A percentile compares a stretch with the other conserved stretches of the same genome.
phyloP scores from a whole-genome alignment of 2,113 vertebrate species.

The Actenoides hombroni region DNA sequence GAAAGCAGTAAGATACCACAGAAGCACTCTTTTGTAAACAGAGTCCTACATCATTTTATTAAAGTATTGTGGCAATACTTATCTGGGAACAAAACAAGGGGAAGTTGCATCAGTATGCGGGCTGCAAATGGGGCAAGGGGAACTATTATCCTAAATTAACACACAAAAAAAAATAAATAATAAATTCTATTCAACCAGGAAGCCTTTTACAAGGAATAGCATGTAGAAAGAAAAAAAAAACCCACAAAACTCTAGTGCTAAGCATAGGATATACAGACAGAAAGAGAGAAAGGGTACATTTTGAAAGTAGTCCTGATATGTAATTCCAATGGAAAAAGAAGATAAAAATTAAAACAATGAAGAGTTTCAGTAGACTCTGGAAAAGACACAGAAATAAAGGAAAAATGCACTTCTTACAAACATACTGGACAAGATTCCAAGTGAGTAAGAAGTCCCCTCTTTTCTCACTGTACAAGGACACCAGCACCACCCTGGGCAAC shows the following conservation, averaged over 20 bases:
- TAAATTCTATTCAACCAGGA: not conserved
- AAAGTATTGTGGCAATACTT: slow-evolving; percentile 9
- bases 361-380: not conserved
- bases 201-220: not conserved
- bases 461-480: not conserved
- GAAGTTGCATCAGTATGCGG: slow-evolving; percentile 42
- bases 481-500: not conserved
- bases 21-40: slow-evolving; percentile 51
- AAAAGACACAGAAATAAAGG: not conserved
- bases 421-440: not conserved
- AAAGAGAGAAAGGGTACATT: not conserved
- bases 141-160: slow-evolving; percentile 24
- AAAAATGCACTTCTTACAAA: not conserved
- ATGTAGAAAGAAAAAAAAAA: not conserved
- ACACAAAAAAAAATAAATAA: not conserved
- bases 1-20: slow-evolving; percentile 53
- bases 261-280: not conserved
- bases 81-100: slow-evolving; percentile 32
- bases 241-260: not conserved
- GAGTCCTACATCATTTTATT: slow-evolving; percentile 34
- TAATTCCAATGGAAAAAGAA: not conserved
- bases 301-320: not conserved
- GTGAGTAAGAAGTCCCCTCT: not conserved
- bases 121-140: slow-evolving; percentile 10
- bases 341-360: not conserved